Base-by-base conservation (phyloP, 2,888 invertebrate genomes). In the Tetranychus truncatus region DNA sequence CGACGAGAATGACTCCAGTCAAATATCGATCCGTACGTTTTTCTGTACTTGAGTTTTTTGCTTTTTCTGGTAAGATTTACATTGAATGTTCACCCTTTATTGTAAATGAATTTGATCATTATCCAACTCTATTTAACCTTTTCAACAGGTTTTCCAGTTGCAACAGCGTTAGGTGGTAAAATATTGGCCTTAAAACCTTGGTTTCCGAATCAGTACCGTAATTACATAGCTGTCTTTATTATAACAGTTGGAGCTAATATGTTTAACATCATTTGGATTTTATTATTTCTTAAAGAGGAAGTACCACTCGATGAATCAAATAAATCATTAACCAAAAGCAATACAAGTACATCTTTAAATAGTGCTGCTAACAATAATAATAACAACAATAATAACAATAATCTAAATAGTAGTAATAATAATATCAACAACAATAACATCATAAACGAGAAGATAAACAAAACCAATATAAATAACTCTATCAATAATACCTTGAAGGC, bases 191-290 rank as follows among this genome's bases (percentile, higher is more conserved):
- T 24, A 20, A 11, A 24, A 11, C 69, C 69, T 24, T 69, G 69
- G 69, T 69, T 69, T 20, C 20, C 69, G 20, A 24, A 69, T 69
- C 69, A 69, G 21, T 24, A 69, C 8, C 69, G 69, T 24, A 69
- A 69, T 69, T 69, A 69, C 20, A 24, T 69, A 4, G 69, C 69
- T 21, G 69, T 69, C 7, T 69, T 24, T 8, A 20, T 20, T 20
- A 55, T 55, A 9, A 55, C 55, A 1, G 15, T 55, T 55, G 55
- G 11, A 55, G 55, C 55, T 15, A 55, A 55, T 5, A 15, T 15
- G 55, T 55, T 55, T 15, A 15, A 15, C 2, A 55, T 55, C 55
- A 55, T 55, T 55, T 55, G 55, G 55, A 55, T 55, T 2, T 7
- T 55, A 15, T 55, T 55, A 15, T 55, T 55, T 55, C 55, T 55